A percentile compares a stretch with the other conserved stretches of the same genome.
Evolutionary conservation across 2,113 vertebrate species (phyloP).

Genomic region (Dromiciops gliroides): DNA sequence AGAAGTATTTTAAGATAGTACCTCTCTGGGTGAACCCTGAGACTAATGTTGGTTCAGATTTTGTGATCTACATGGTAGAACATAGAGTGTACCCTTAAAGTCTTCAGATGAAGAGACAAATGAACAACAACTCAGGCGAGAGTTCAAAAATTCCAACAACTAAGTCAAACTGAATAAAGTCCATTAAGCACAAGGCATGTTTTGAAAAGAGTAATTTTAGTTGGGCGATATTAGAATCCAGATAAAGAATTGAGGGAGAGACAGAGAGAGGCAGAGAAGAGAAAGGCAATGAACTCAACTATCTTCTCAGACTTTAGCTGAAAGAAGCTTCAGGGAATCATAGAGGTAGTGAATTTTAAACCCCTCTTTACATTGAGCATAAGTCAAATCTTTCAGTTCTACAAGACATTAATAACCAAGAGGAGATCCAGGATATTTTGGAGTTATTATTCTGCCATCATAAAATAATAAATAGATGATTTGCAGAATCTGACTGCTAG

Average conservation of each 20-base stretch:
- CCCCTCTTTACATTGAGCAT: background rate
- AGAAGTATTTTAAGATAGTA: background rate
- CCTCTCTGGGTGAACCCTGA: background rate
- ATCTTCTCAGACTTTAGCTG: background rate
- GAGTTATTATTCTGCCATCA: background rate
- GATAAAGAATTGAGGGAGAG: background rate
- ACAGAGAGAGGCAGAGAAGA: background rate
- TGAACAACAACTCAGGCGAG: background rate
- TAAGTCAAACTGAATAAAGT: constrained; percentile 17
- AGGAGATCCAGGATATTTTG: background rate
- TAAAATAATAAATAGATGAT: background rate
- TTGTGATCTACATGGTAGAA: background rate
- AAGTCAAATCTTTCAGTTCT: background rate
- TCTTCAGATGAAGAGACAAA: constrained; percentile 4
- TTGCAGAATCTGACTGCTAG: background rate
- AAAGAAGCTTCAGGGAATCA: background rate
- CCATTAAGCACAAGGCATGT: background rate
- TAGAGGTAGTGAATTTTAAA: background rate
- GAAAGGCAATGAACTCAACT: background rate
- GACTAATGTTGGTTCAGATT: background rate
- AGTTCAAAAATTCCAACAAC: constrained; percentile 8
- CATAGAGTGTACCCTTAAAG: background rate
- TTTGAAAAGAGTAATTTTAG: background rate
- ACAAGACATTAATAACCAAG: background rate
- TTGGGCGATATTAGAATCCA: background rate